Evolutionary conservation across 2,888 invertebrate genomes (phyloP).

Genomic region (Ethmia dodecea): DNA sequence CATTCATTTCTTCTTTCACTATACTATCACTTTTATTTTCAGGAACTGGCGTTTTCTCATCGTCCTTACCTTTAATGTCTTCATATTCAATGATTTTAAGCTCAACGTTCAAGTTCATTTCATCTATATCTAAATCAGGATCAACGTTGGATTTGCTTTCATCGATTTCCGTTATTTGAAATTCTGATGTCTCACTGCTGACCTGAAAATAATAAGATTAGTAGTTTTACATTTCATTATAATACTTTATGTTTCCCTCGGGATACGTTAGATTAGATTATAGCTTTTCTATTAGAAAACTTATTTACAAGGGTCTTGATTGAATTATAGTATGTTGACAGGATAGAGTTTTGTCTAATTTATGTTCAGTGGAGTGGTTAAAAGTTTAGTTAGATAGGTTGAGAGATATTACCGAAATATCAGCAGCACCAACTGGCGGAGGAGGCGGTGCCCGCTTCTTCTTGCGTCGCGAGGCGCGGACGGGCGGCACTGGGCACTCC

Average conservation of each 20-base stretch:
- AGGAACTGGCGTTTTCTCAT: slow-evolving; percentile 12
- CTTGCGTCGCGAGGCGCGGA: slow-evolving; percentile 76
- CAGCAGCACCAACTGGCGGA: slow-evolving; percentile 40
- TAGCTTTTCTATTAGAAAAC: too few species aligned
- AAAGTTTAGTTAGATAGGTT: slow-evolving; percentile 3
- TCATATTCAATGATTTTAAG: slow-evolving; percentile 71
- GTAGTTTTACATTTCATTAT: too few species aligned
- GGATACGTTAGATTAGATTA: too few species aligned
- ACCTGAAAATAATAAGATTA: slow-evolving; percentile 41
- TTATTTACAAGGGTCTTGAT: too few species aligned
- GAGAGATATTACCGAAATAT: slow-evolving; percentile 49
- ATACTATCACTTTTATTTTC: slow-evolving; percentile 10
- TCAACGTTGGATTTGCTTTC: slow-evolving; percentile 24
- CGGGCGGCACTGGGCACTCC: slow-evolving; percentile 65
- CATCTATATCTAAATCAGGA: slow-evolving; percentile 50
- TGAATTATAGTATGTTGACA: too few species aligned
- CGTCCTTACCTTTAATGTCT: slow-evolving; percentile 32
- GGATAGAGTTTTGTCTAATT: too few species aligned
- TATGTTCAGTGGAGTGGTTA: neutral
- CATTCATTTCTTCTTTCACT: neutral
- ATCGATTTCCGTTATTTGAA: slow-evolving; percentile 39
- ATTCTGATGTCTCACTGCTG: slow-evolving; percentile 42
- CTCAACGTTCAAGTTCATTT: slow-evolving; percentile 57
- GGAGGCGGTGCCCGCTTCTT: slow-evolving; percentile 81
- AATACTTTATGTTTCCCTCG: too few species aligned